Percentiles rank a stretch among this genome's conserved stretches.
Evolutionary conservation across 2,888 invertebrate genomes (phyloP).

Genomic region (Caenorhabditis sp.): DNA sequence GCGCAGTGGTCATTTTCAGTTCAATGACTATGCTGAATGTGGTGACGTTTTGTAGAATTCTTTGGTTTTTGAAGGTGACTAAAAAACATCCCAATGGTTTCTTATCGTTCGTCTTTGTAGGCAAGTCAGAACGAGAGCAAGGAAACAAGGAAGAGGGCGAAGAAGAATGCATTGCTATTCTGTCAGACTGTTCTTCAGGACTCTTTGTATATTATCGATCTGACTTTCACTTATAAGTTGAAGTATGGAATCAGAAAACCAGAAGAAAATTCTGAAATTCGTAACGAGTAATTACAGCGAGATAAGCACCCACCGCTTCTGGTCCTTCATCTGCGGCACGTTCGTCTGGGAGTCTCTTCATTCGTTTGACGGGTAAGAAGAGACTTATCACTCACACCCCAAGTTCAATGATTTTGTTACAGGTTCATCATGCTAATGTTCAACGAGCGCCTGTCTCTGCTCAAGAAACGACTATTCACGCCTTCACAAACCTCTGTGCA

Average conservation of each 20-base stretch:
- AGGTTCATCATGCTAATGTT: constrained; percentile 56
- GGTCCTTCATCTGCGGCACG: background rate
- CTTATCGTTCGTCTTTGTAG: background rate
- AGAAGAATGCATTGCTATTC: constrained; percentile 12
- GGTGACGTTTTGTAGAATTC: background rate
- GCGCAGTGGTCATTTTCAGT: background rate
- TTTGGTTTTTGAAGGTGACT: constrained; percentile 3
- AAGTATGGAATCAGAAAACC: background rate
- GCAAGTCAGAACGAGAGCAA: background rate
- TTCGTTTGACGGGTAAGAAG: constrained; percentile 12
- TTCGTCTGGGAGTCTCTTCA: constrained; percentile 26
- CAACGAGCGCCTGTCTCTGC: constrained; percentile 38
- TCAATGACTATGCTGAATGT: background rate
- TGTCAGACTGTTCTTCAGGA: constrained; percentile 13
- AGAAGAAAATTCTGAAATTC: too few species aligned
- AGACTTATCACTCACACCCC: background rate
- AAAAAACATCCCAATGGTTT: background rate
- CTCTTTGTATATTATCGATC: background rate
- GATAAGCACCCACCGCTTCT: constrained; percentile 8
- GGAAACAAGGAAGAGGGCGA: constrained; percentile 1
- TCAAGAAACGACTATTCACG: constrained; percentile 5
- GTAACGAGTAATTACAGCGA: background rate
- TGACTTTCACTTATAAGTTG: constrained; percentile 14
- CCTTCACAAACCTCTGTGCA: background rate
- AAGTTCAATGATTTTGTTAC: background rate